These are phyloP conservation scores for Sarcophaga subvicina DNA, from an alignment of 2,888 invertebrate genomes.

Conservation along the genomic window DNA sequence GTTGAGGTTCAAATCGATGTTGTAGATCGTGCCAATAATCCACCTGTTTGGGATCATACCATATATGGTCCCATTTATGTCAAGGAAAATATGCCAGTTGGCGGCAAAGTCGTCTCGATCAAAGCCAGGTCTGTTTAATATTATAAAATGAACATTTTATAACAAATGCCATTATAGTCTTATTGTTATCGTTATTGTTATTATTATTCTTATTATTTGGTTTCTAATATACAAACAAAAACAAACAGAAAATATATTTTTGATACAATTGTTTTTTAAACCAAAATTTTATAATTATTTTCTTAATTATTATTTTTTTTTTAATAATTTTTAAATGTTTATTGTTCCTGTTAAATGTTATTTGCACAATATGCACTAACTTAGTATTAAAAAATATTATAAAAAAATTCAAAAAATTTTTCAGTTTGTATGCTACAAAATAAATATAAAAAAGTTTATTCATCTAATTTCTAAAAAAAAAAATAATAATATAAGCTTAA, in stretches of 20 bases:
- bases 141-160: slow-evolving; percentile 40
- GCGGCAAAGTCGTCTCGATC: slow-evolving; percentile 98
- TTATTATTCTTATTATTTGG: background rate
- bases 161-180: slow-evolving; percentile 16
- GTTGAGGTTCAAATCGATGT: slow-evolving; percentile 99
- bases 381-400: background rate
- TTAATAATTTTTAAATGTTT: slow-evolving; percentile 57
- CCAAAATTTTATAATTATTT: slow-evolving; percentile 18
- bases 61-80: slow-evolving; percentile 98
- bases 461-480: background rate
- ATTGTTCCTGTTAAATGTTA: slow-evolving; percentile 62
- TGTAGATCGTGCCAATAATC: slow-evolving; percentile 98
- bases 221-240: slow-evolving; percentile 34
- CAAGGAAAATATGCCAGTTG: slow-evolving; percentile 98
- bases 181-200: too few relatives aligned
- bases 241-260: slow-evolving; percentile 55
- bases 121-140: slow-evolving; percentile 96
- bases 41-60: slow-evolving; percentile 97
- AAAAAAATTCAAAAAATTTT: slow-evolving; percentile 4
- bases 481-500: too few relatives aligned
- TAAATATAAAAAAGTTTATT: slow-evolving; percentile 34
- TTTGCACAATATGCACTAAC: slow-evolving; percentile 67
- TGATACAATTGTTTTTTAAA: slow-evolving; percentile 43
- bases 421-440: background rate
- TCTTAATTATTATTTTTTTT: slow-evolving; percentile 23